These are phyloP conservation scores for Prosapia bicincta DNA, from an alignment of 2,888 invertebrate genomes.

Conservation along the genomic window DNA sequence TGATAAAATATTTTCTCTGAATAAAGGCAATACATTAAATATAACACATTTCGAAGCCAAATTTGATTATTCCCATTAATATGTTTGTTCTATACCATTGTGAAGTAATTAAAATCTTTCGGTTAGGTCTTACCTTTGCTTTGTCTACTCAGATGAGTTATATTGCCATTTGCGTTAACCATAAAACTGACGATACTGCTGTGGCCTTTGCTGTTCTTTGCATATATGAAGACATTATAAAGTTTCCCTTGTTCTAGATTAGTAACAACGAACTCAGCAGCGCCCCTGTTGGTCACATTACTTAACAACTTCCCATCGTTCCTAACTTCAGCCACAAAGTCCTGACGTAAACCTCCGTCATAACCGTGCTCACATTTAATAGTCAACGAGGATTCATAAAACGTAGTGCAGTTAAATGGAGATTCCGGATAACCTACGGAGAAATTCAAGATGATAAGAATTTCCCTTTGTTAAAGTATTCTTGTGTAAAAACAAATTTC, in stretches of 20 bases:
- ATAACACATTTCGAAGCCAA: too few species aligned
- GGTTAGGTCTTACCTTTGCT: neutral
- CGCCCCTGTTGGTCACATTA: neutral
- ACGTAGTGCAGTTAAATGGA: neutral
- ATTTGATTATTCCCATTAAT: too few species aligned
- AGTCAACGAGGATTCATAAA: neutral
- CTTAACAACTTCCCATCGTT: neutral
- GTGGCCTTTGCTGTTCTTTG: neutral
- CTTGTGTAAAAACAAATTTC: too few species aligned
- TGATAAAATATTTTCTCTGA: too few species aligned
- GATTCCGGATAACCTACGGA: neutral
- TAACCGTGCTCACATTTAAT: neutral
- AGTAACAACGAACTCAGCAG: neutral
- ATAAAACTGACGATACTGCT: neutral
- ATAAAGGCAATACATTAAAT: too few species aligned
- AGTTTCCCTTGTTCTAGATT: neutral
- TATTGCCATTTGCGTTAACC: neutral
- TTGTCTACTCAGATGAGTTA: neutral
- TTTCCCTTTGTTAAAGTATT: too few species aligned
- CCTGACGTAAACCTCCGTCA: neutral
- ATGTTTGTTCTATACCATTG: too few species aligned
- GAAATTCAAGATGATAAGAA: too few species aligned
- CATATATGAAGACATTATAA: neutral
- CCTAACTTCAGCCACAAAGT: neutral
- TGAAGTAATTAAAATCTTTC: too few species aligned